Percentiles rank a stretch among this genome's conserved stretches.
Conservation (phyloP, 1,140 invertebrate genomes). For the Apis florea region DNA sequence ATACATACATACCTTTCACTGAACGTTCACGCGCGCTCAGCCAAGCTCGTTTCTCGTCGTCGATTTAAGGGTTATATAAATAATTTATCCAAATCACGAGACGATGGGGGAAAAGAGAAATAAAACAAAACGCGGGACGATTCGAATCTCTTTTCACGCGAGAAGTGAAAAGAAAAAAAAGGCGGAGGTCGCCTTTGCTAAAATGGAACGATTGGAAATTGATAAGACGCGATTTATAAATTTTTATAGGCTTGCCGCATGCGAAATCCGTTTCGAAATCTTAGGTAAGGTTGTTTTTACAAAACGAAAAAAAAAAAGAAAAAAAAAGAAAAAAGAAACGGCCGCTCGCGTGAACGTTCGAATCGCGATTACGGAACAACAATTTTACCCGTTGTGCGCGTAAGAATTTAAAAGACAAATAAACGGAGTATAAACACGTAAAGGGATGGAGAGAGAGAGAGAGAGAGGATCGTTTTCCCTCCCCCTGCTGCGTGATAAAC, state of each 20-base stretch:
- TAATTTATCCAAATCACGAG: neutral
- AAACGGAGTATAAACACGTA: constrained; percentile 17
- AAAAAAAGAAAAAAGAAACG: neutral
- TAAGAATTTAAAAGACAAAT: constrained; percentile 13
- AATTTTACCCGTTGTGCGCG: constrained; percentile 6
- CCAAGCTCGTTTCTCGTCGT: neutral
- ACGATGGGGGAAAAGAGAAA: neutral
- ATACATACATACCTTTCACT: too few relatives aligned
- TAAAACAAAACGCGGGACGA: neutral
- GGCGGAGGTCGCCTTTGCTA: too few relatives aligned
- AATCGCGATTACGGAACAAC: neutral
- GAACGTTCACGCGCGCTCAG: neutral
- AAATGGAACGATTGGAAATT: neutral
- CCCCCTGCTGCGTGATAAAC: neutral
- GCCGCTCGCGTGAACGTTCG: neutral
- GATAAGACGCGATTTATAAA: neutral
- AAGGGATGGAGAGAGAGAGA: neutral
- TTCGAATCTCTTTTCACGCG: neutral
- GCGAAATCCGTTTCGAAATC: neutral
- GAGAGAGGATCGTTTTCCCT: neutral
- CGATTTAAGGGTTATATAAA: neutral
- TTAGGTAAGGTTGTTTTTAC: neutral
- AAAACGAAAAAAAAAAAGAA: too few relatives aligned
- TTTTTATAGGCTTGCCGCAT: neutral
- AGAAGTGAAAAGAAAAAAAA: too few relatives aligned